Evolutionary conservation across 2,888 invertebrate species (phyloP).

Genomic region (Epinotia nisella): DNA sequence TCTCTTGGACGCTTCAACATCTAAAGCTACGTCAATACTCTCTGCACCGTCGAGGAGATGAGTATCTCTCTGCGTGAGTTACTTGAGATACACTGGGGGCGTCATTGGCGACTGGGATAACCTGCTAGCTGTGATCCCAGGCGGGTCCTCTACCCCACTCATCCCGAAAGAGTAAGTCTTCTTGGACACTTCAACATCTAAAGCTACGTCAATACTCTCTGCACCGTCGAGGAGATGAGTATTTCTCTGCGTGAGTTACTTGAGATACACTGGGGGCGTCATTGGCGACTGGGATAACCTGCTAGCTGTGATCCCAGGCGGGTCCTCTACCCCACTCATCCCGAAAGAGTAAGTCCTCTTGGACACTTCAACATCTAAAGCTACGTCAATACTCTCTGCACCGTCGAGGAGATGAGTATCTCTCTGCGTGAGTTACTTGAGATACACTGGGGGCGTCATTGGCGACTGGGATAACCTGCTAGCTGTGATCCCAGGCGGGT

Average conservation of each 20-base stretch:
- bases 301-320: slow-evolving; percentile 98
- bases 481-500: slow-evolving; percentile 99
- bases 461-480: slow-evolving; percentile 99
- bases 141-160: slow-evolving; percentile 98
- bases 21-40: too few relatives aligned
- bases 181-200: too few relatives aligned
- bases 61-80: slow-evolving; percentile 97
- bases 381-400: slow-evolving; percentile 98
- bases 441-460: slow-evolving; percentile 96
- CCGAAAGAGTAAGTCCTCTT: slow-evolving; percentile 90
- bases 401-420: slow-evolving; percentile 99
- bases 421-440: slow-evolving; percentile 98
- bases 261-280: slow-evolving; percentile 98
- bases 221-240: too few relatives aligned
- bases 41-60: slow-evolving; percentile 76
- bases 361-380: slow-evolving; percentile 97
- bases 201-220: too few relatives aligned
- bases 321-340: slow-evolving; percentile 98
- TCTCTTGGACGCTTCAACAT: too few relatives aligned
- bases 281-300: slow-evolving; percentile 99
- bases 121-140: slow-evolving; percentile 97
- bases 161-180: slow-evolving; percentile 86
- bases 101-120: slow-evolving; percentile 99
- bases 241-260: too few relatives aligned
- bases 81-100: slow-evolving; percentile 98